Evolutionary conservation across 2,113 vertebrate species (phyloP).

Genomic region (Psilopsiagon aurifrons): DNA sequence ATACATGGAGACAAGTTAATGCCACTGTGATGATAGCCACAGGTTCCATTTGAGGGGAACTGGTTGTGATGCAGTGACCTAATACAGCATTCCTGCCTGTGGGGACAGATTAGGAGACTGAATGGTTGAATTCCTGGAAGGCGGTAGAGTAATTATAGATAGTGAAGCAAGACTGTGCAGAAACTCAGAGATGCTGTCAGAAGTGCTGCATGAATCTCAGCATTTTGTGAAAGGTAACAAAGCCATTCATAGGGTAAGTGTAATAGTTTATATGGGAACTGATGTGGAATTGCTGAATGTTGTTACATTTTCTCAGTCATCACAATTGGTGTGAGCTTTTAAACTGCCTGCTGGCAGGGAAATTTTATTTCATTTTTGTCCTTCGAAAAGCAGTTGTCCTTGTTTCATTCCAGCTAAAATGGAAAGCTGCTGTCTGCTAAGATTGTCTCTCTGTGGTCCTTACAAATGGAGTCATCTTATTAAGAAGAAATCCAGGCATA

Average conservation of each 20-base stretch:
- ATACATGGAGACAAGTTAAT: slow-evolving; percentile 39
- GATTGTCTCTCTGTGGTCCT: slow-evolving; percentile 28
- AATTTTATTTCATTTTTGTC: slow-evolving; percentile 12
- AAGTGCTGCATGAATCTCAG: background rate
- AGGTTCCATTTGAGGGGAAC: slow-evolving; percentile 30
- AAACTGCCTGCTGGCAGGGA: slow-evolving; percentile 21
- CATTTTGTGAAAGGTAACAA: background rate
- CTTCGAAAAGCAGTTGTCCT: slow-evolving; percentile 38
- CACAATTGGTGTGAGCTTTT: slow-evolving; percentile 9
- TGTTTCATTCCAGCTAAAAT: slow-evolving; percentile 38
- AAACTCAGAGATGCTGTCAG: background rate
- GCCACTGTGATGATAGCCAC: slow-evolving; percentile 25
- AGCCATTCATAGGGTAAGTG: background rate
- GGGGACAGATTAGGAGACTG: slow-evolving; percentile 57
- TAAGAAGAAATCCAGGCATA: slow-evolving; percentile 6
- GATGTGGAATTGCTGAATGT: background rate
- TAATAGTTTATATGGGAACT: background rate
- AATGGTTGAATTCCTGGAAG: slow-evolving; percentile 53
- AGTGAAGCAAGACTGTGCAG: background rate
- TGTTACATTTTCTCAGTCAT: slow-evolving; percentile 31
- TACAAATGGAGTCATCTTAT: background rate
- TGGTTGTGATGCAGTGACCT: slow-evolving; percentile 31
- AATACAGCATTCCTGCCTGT: slow-evolving; percentile 37
- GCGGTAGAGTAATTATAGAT: slow-evolving; percentile 39
- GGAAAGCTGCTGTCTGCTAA: slow-evolving; percentile 24